Conservation (phyloP, 2,113 vertebrate genomes). For the Coregonus clupeaformis region DNA sequence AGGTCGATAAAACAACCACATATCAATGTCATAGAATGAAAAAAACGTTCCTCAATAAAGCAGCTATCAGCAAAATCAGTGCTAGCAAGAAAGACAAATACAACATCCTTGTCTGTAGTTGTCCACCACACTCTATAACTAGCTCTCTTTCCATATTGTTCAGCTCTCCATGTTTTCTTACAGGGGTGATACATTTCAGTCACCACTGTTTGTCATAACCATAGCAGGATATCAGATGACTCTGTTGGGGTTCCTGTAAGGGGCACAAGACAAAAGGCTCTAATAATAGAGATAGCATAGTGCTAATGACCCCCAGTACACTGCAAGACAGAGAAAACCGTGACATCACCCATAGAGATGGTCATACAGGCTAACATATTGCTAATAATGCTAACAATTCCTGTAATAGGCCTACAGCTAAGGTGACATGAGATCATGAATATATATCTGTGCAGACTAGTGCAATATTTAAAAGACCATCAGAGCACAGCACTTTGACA, state of each 20-base stretch:
- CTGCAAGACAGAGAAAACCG: neutral
- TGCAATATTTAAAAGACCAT: too few species aligned
- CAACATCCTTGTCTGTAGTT: neutral
- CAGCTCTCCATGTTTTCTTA: constrained; percentile 20
- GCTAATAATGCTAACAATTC: too few species aligned
- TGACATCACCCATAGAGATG: neutral
- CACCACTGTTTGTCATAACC: constrained; percentile 40
- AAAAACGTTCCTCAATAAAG: too few species aligned
- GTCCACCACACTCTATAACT: neutral
- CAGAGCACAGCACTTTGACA: too few species aligned
- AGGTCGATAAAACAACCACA: too few species aligned
- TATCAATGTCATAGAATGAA: too few species aligned
- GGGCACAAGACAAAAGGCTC: constrained; percentile 13
- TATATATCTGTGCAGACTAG: too few species aligned
- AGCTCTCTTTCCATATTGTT: neutral
- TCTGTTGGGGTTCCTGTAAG: too few species aligned
- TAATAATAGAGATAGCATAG: constrained; percentile 31
- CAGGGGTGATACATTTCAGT: constrained; percentile 57
- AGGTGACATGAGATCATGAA: too few species aligned
- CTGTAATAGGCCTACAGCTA: too few species aligned
- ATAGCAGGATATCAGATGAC: constrained; percentile 23
- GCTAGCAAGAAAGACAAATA: too few species aligned
- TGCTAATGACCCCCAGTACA: neutral
- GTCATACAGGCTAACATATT: neutral
- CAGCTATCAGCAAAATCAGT: too few species aligned